A percentile compares a stretch with the other conserved stretches of the same genome.
phyloP scores from a whole-genome alignment of 1,140 invertebrate genomes.

The Diachasmimorpha longicaudata region DNA sequence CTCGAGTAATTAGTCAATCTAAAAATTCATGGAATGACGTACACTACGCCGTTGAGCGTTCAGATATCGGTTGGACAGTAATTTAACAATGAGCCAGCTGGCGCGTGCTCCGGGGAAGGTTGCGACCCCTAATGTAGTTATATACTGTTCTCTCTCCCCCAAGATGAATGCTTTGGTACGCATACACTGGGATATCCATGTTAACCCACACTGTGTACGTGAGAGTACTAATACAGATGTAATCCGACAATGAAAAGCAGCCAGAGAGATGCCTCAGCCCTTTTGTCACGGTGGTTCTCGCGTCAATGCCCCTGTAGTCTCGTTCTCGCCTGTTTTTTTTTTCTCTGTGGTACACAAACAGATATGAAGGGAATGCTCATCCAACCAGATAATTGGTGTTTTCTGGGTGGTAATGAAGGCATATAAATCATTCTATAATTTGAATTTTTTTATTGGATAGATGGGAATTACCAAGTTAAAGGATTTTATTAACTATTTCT shows the following conservation, averaged over 20 bases:
- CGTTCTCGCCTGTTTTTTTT: conserved; percentile 40
- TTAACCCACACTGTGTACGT: not conserved
- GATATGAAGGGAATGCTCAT: not conserved
- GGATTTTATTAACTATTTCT: too few relatives aligned
- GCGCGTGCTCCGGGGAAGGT: conserved; percentile 59
- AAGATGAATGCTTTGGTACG: conserved; percentile 24
- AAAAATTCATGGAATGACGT: conserved; percentile 19
- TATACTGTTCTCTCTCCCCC: conserved; percentile 47
- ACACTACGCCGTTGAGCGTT: conserved; percentile 32
- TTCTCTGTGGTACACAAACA: not conserved
- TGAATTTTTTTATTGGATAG: too few relatives aligned
- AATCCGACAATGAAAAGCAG: not conserved
- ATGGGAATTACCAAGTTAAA: too few relatives aligned
- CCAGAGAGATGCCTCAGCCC: conserved; percentile 57
- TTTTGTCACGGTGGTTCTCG: conserved; percentile 61
- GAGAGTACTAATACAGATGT: conserved; percentile 5
- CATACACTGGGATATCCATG: not conserved
- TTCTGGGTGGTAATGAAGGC: conserved; percentile 40
- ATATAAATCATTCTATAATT: conserved; percentile 12
- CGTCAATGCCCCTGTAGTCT: conserved; percentile 60
- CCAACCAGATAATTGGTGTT: not conserved
- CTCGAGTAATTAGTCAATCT: not conserved
- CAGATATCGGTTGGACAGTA: conserved; percentile 58
- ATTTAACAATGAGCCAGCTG: conserved; percentile 65
- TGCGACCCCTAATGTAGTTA: conserved; percentile 61